Conservation (phyloP, 2,797 vertebrate genomes). For the Etheostoma nigrum region DNA sequence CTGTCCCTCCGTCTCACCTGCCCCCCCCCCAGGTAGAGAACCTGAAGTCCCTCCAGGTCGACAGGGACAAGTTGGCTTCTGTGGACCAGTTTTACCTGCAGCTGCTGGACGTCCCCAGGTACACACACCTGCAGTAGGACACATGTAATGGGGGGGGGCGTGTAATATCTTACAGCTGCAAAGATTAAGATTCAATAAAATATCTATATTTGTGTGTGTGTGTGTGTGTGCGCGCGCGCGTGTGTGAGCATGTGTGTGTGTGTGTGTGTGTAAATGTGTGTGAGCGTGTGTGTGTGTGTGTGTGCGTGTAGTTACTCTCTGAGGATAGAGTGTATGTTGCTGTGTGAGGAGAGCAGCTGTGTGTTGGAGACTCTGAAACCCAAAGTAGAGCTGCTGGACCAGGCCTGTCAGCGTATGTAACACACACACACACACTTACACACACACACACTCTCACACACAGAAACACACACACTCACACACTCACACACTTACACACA, state of each 20-base stretch:
- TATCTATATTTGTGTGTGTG: too few relatives aligned
- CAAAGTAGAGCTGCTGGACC: conserved; percentile 83
- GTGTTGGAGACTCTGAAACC: conserved; percentile 87
- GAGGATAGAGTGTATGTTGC: conserved; percentile 89
- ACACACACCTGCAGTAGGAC: too few relatives aligned
- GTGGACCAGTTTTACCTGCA: conserved; percentile 90
- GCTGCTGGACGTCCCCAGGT: conserved; percentile 88
- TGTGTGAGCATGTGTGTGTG: conserved; percentile 14
- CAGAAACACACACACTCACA: too few relatives aligned
- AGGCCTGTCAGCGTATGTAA: conserved; percentile 87
- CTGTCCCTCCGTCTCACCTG: background rate
- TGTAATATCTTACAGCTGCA: too few relatives aligned
- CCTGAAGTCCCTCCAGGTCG: conserved; percentile 86
- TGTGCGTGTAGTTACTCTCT: conserved; percentile 84
- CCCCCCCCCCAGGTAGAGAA: conserved; percentile 85
- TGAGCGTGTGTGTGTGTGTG: background rate
- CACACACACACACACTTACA: too few relatives aligned
- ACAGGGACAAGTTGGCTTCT: conserved; percentile 83
- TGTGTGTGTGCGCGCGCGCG: conserved; percentile 9
- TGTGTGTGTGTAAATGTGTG: conserved; percentile 26
- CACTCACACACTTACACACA: too few relatives aligned
- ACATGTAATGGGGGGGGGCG: too few relatives aligned
- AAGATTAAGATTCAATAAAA: too few relatives aligned
- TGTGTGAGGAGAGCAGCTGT: conserved; percentile 85
- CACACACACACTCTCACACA: too few relatives aligned